Conservation (phyloP, 2,797 vertebrate species). For the Lagocephalus sceleratus region DNA sequence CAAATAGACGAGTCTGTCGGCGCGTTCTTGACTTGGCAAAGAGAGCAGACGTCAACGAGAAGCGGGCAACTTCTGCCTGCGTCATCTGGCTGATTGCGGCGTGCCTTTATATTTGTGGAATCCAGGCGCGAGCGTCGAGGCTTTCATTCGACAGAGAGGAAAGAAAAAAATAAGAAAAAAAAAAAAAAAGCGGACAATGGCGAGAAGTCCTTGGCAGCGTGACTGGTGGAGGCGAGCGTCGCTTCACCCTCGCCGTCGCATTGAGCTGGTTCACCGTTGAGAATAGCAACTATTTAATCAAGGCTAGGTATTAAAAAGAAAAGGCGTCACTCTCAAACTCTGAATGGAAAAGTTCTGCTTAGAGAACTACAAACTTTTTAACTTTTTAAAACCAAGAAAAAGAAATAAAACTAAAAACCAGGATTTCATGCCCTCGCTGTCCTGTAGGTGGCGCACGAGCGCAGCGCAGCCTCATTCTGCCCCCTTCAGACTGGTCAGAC, state of each 20-base stretch:
- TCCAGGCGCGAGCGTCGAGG: constrained; percentile 29
- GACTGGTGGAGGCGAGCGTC: constrained; percentile 12
- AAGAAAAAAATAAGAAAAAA: no score
- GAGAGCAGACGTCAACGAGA: not conserved
- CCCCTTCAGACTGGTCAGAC: not conserved
- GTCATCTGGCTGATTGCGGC: not conserved
- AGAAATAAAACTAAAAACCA: no score
- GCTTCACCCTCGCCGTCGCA: not conserved
- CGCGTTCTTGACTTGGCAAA: no score
- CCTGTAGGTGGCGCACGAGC: not conserved
- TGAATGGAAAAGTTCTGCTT: not conserved
- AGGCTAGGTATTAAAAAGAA: not conserved
- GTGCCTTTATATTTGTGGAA: constrained; percentile 17
- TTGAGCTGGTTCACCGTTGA: not conserved
- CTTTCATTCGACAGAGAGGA: constrained; percentile 30
- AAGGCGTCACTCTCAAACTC: not conserved
- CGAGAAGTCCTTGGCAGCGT: constrained; percentile 29
- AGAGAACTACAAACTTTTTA: no score
- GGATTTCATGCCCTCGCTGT: no score
- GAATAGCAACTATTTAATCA: not conserved
- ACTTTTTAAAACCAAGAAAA: no score
- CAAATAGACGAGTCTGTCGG: no score
- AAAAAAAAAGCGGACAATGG: constrained; percentile 43
- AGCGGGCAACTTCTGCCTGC: not conserved
- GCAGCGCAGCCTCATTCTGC: not conserved